These are phyloP conservation scores for Kradibia gibbosae DNA, from an alignment of 1,140 invertebrate species.

Conservation along the genomic window DNA sequence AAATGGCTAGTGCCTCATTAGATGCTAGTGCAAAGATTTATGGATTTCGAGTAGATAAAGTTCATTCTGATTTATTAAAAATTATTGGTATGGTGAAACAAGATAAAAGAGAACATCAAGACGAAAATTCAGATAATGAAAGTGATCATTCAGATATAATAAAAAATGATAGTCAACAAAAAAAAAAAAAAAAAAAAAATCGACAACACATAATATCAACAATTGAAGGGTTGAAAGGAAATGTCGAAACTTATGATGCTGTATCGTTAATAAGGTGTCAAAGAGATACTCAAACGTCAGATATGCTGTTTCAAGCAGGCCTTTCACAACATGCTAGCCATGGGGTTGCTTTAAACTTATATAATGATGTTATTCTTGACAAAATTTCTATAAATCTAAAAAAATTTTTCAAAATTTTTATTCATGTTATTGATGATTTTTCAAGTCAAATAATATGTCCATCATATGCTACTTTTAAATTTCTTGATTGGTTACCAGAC, in stretches of 20 bases:
- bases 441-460: slow-evolving; percentile 51
- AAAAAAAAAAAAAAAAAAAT: slow-evolving; percentile 62
- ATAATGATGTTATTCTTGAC: slow-evolving; percentile 59
- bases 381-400: slow-evolving; percentile 25
- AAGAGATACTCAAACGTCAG: slow-evolving; percentile 64
- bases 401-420: slow-evolving; percentile 13
- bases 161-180: slow-evolving; percentile 58
- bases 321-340: slow-evolving; percentile 60
- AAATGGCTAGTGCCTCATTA: slow-evolving; percentile 84
- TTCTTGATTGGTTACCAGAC: slow-evolving; percentile 59
- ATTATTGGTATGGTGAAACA: slow-evolving; percentile 78
- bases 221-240: slow-evolving; percentile 67
- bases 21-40: slow-evolving; percentile 90
- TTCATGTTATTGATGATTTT: slow-evolving; percentile 44
- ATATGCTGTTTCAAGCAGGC: slow-evolving; percentile 62
- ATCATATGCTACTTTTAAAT: slow-evolving; percentile 58
- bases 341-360: slow-evolving; percentile 55
- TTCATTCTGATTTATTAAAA: slow-evolving; percentile 84
- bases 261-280: slow-evolving; percentile 57
- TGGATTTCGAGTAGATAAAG: slow-evolving; percentile 83
- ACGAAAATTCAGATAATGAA: slow-evolving; percentile 60
- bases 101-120: slow-evolving; percentile 71
- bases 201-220: slow-evolving; percentile 62
- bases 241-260: slow-evolving; percentile 63
- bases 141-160: slow-evolving; percentile 46